phyloP scores from a whole-genome alignment of 2,888 invertebrate species.

The Phlogophora meticulosa region DNA sequence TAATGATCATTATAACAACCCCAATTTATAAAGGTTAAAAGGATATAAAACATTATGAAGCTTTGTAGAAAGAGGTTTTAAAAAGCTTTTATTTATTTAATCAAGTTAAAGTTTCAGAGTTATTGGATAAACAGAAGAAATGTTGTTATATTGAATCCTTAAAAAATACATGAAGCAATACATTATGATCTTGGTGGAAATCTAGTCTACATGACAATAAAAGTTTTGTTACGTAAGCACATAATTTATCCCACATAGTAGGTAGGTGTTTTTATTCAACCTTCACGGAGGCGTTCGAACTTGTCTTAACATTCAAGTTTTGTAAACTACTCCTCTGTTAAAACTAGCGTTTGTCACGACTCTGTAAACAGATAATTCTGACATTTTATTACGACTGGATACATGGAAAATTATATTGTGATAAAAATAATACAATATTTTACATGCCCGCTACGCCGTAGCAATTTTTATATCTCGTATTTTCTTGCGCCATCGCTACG shows the following conservation, averaged over 20 bases:
- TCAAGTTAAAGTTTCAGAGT: background rate
- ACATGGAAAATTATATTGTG: conserved; percentile 29
- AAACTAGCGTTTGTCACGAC: conserved; percentile 32
- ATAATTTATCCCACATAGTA: conserved; percentile 50
- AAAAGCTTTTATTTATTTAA: background rate
- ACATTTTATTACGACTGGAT: conserved; percentile 42
- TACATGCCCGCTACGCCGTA: conserved; percentile 34
- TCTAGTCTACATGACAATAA: conserved; percentile 39
- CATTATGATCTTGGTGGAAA: conserved; percentile 39
- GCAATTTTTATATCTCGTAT: conserved; percentile 29
- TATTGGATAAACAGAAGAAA: background rate
- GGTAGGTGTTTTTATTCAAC: conserved; percentile 36
- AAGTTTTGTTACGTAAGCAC: conserved; percentile 43
- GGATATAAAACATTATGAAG: background rate
- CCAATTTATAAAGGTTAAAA: conserved; percentile 12
- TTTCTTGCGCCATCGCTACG: conserved; percentile 16
- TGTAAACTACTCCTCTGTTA: conserved; percentile 33
- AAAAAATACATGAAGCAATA: conserved; percentile 21
- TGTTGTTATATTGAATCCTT: background rate
- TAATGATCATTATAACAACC: conserved; percentile 33
- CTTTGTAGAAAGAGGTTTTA: background rate
- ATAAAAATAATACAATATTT: conserved; percentile 33
- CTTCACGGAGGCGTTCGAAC: conserved; percentile 54
- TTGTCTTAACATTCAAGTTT: conserved; percentile 46
- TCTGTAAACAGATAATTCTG: conserved; percentile 54